A percentile compares a stretch with the other conserved stretches of the same genome.
Conservation (phyloP, 2,888 invertebrate species). For the Drosophila kuntzei region DNA sequence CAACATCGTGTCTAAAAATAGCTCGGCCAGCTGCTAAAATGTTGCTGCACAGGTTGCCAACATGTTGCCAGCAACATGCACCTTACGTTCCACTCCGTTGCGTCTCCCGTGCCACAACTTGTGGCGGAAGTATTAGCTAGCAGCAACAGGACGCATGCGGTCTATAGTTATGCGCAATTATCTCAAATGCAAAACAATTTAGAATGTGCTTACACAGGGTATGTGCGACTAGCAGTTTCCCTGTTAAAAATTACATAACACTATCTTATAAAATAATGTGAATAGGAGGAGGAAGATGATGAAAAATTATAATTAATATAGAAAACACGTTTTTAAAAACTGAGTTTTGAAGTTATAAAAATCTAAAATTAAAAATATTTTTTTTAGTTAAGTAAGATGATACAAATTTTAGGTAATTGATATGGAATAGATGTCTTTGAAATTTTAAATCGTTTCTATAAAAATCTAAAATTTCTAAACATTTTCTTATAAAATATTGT, state of each 20-base stretch:
- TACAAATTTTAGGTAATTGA: too few relatives aligned
- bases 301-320: too few relatives aligned
- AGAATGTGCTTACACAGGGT: not conserved
- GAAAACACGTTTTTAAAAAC: too few relatives aligned
- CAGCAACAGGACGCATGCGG: slow-evolving; percentile 40
- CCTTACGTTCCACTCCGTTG: slow-evolving; percentile 1
- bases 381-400: too few relatives aligned
- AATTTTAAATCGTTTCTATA: too few relatives aligned
- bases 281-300: too few relatives aligned
- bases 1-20: slow-evolving; percentile 69
- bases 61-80: slow-evolving; percentile 63
- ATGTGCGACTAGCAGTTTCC: slow-evolving; percentile 3
- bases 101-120: slow-evolving; percentile 29
- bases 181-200: slow-evolving; percentile 45
- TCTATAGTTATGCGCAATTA: slow-evolving; percentile 60
- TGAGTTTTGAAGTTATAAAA: too few relatives aligned
- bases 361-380: too few relatives aligned
- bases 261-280: too few relatives aligned
- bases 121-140: slow-evolving; percentile 71
- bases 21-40: slow-evolving; percentile 60
- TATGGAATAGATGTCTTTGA: too few relatives aligned
- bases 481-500: not conserved
- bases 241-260: too few relatives aligned
- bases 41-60: slow-evolving; percentile 70
- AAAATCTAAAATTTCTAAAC: too few relatives aligned